Evolutionary conservation across 2,888 invertebrate species (phyloP), one percentile per base, ranked within the genome.

Genomic region (Yponomeuta cagnagella): DNA sequence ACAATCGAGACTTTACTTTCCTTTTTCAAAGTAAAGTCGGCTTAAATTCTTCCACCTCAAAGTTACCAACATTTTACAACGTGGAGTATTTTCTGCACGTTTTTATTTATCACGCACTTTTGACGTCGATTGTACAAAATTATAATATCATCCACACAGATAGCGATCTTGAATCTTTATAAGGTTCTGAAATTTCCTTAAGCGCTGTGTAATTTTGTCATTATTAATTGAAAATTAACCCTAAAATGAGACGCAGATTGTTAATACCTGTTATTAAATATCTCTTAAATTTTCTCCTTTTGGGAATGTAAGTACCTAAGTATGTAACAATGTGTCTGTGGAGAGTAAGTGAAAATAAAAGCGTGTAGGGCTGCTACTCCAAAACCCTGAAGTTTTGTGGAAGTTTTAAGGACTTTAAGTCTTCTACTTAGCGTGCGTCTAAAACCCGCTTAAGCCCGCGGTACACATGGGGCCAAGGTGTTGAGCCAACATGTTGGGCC

Each of bases 151-250:
- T 12, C 15, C 5, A 12, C 52, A 58, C 12, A 58, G 52, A 58
- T 58, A 58, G 52, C 52, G 52, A 58, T 58, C 52, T 58, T 3
- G 52, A 58, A 58, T 58, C 52, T 58, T 58, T 58, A 58, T 58
- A 58, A 58, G 52, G 52, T 58, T 58, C 52, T 58, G 52, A 58
- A 58, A 58, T 12, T 15, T 12, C 52, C 52, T 58, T 58, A 58
- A 58, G 15, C 52, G 52, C 15, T 58, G 52, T 58, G 52, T 58
- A 58, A 58, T 58, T 58, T 58, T 58, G 52, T 58, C 52, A 58
- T 58, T 58, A 58, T 58, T 58, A 58, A 58, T 58, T 58, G 52
- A 58, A 58, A 58, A 58, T 58, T 58, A 58, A 6, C 52, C 52
- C 15, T 58, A 58, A 58, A 8, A 58, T 58, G 52, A 58, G 12